Evolutionary conservation across 2,888 invertebrate species (phyloP), one percentile per base, ranked within the genome.

Genomic region (Smittia sp.): DNA sequence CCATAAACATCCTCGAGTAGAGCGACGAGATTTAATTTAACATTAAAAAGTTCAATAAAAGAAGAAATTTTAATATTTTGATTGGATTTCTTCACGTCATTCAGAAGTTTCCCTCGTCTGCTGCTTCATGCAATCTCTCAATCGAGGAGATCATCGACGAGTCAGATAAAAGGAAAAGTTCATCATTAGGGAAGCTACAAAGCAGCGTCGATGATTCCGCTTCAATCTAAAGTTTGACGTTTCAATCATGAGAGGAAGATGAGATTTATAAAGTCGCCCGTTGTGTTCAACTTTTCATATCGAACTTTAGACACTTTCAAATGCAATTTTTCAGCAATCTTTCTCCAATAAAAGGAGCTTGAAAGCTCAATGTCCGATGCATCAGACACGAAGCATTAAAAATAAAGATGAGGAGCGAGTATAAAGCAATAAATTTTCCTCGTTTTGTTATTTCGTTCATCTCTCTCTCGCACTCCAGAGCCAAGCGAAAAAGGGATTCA

Each of bases 11-110:
- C 18, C 68, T 52, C 54, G 69, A 63, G 9, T 32, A 6, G 38
- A 38, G 38, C 6, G 15, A 46, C 15, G 11, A 15, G 68, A 41
- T 68, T 68, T 68, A 39, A 68, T 68, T 41, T n/a, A 69, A 54
- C n/a, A 27, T 25, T 25, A 63, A 24, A 63, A 69, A 52, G 54
- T 25, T 20, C 25, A 69, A 27, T 41, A 67, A 67, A 68, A 68
- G 22, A 27, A 52, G n/a, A 25, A 52, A 41, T 52, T 69, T 69
- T 69, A 69, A 69, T 69, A 69, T 69, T 69, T 69, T 69, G 69
- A 69, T 69, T 69, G 69, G 69, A 54, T 63, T 63, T 63, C 24
- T 63, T 63, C 20, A 58, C 18, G 24, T 22, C 20, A 58, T 22
- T 58, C 24, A 2, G 18, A 58, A 58, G 11, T 63, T 63, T 58